Conservation (phyloP, 2,113 vertebrate species). For the Calypte anna region DNA sequence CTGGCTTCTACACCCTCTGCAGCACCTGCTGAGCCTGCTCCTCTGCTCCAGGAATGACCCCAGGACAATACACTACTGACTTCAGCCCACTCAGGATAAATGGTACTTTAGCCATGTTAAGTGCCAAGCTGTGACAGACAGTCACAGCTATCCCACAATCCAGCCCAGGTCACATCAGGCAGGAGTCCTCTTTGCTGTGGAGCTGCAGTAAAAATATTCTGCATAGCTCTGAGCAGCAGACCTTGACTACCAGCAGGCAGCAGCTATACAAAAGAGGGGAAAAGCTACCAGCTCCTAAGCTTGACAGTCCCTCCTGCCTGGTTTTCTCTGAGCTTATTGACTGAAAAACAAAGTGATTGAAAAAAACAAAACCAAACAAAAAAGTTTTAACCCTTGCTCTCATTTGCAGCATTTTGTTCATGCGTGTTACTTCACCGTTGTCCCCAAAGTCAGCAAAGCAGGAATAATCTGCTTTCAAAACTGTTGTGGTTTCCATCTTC, state of each 20-base stretch:
- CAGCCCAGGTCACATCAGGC: background rate
- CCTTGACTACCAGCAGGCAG: background rate
- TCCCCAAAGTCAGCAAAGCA: background rate
- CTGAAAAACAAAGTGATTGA: background rate
- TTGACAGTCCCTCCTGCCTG: background rate
- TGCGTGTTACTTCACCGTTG: background rate
- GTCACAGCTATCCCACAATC: background rate
- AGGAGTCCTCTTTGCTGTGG: background rate
- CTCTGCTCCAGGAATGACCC: background rate
- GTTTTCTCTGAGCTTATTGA: background rate
- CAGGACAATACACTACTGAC: background rate
- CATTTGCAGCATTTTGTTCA: background rate
- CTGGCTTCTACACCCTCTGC: background rate
- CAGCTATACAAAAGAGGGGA: background rate
- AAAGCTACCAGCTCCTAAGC: background rate
- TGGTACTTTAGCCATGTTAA: background rate
- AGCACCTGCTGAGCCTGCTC: background rate
- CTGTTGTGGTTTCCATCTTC: background rate
- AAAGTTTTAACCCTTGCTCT: background rate
- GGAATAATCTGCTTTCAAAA: background rate
- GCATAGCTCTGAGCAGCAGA: background rate
- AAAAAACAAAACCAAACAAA: background rate
- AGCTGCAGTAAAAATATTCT: background rate
- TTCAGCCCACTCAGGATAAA: background rate
- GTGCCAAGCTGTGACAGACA: fast-evolving